A percentile compares a stretch with the other conserved stretches of the same genome.
phyloP scores from a whole-genome alignment of 2,797 vertebrate species.

The Threskiornis aethiopicus region DNA sequence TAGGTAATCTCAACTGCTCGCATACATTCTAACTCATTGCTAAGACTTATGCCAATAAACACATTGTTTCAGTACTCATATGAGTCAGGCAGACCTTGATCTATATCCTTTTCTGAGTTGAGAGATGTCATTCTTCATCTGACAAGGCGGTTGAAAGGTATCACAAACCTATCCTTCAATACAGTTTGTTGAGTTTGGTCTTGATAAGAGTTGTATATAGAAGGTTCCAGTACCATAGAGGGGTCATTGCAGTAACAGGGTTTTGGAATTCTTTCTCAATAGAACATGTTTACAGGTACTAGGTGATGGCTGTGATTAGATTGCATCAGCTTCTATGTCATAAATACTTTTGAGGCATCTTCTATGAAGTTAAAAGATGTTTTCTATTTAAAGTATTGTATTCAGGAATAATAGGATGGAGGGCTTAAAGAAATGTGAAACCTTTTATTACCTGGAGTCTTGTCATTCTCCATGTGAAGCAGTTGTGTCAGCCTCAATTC shows the following conservation, averaged over 20 bases:
- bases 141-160: not conserved
- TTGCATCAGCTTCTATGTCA: not conserved
- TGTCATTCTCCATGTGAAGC: not conserved
- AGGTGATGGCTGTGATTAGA: not conserved
- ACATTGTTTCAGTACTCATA: not conserved
- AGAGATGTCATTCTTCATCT: not conserved
- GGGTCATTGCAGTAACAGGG: not conserved
- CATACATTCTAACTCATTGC: not conserved
- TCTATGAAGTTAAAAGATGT: not conserved
- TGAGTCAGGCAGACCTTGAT: not conserved
- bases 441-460: not conserved
- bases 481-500: not conserved
- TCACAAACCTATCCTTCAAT: not conserved
- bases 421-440: not conserved
- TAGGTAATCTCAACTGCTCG: not conserved
- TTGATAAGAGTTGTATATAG: not conserved
- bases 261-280: not conserved
- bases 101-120: not conserved
- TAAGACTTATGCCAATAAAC: not conserved
- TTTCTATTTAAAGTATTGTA: not conserved
- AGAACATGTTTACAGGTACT: not conserved
- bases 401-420: not conserved
- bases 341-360: not conserved
- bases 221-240: not conserved
- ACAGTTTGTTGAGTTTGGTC: not conserved